Base-by-base conservation (phyloP, 2,113 vertebrate species). In the Phalacrocorax pelagicus region DNA sequence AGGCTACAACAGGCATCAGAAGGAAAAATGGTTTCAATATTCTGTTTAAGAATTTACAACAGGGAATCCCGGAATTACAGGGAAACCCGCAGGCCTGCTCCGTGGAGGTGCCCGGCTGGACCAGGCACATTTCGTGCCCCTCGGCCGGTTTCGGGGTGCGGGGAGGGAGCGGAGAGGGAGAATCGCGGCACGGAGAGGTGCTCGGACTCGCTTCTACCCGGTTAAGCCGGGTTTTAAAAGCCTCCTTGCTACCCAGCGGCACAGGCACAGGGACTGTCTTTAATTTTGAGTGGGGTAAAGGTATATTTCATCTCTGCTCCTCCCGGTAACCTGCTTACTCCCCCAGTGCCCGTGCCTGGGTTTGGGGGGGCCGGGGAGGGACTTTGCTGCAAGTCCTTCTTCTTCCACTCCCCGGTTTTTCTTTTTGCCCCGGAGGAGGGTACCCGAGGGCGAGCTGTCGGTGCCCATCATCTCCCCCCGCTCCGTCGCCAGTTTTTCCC, bases 11-110 rank as follows among this genome's bases (percentile, higher is more conserved):
- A 91, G 71, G 73, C 82, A 90, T 21, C 63, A 18, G 21, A 38
- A 94, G 86, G 91, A 15, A 96, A 95, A 96, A 95, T 84, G n/a
- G 47, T 94, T 92, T 84, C 88, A 87, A 78, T 92, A 90, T 63
- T 94, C 72, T 71, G n/a, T 86, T 94, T 88, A 93, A 90, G 77
- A 90, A 51, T 13, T 84, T 93, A 82, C 87, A 70, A 82, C 55
- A 58, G 90, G 67, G 96, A 88, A 96, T 88, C 92, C 80, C n/a
- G 36, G 75, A 70, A 88, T 81, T 51, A 58, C 30, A 66, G 79
- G 44, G 21, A 88, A 90, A 77, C 88, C 79, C 26, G 66, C 85
- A 36, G 95, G 92, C 95, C 92, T 54, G 51, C 88, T 94, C 71
- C 20, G 11, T 9, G 55, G 90, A 94, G 71, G 46, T 87, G 74